phyloP scores from a whole-genome alignment of 2,113 vertebrate species.

The Condylura cristata region DNA sequence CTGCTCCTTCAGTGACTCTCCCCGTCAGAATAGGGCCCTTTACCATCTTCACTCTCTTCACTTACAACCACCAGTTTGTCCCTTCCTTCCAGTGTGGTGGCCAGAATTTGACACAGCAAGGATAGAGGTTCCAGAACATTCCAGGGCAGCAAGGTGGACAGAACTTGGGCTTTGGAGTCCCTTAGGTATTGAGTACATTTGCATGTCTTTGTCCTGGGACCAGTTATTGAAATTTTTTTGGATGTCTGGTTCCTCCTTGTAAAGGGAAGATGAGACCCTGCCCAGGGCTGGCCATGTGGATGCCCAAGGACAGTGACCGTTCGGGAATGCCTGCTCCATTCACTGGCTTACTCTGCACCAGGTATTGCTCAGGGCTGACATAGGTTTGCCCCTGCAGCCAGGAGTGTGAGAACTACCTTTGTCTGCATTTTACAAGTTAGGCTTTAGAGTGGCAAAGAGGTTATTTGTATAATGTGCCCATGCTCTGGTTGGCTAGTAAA shows the following conservation, averaged over 20 bases:
- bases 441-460: not conserved
- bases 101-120: not conserved
- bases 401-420: not conserved
- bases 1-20: not conserved
- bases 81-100: not conserved
- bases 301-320: too few species aligned
- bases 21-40: rapidly evolving
- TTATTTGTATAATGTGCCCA: not conserved
- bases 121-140: not conserved
- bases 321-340: rapidly evolving
- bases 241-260: not conserved
- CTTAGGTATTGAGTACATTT: not conserved
- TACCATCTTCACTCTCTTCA: too few species aligned
- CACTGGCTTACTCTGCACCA: not conserved
- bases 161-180: not conserved
- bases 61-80: not conserved
- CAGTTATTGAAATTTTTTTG: not conserved
- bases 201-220: not conserved
- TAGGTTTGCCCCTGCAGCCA: not conserved
- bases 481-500: not conserved
- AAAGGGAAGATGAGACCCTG: not conserved
- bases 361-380: not conserved
- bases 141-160: too few species aligned
- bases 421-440: not conserved
- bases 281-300: not conserved